These are phyloP conservation scores for Cyaniris semiargus DNA, from an alignment of 2,888 invertebrate genomes.

Conservation along the genomic window DNA sequence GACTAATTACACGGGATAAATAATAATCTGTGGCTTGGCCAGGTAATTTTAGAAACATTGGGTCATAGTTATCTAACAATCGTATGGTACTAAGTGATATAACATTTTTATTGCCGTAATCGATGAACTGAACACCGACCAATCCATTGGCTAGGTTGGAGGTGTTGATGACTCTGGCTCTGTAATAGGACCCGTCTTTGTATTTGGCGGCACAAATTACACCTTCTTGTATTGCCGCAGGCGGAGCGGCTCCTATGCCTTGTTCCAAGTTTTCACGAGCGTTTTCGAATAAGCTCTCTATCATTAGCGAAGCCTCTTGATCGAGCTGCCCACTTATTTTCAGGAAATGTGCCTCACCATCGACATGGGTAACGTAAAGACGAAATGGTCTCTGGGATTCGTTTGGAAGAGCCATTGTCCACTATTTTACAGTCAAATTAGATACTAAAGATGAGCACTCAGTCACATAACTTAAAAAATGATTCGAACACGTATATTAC, in stretches of 20 bases:
- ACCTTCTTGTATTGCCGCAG: constrained; percentile 75
- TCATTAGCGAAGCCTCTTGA: constrained; percentile 75
- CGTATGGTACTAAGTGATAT: constrained; percentile 82
- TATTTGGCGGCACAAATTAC: constrained; percentile 84
- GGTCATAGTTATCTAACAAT: constrained; percentile 75
- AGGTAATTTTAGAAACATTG: constrained; percentile 71
- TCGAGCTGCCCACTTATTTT: constrained; percentile 87
- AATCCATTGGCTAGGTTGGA: constrained; percentile 71
- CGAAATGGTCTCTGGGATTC: constrained; percentile 64
- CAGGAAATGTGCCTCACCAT: constrained; percentile 84
- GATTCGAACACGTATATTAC: constrained; percentile 42
- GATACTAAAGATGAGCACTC: constrained; percentile 37
- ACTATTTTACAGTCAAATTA: constrained; percentile 40
- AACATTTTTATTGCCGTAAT: constrained; percentile 83
- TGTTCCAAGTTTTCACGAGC: constrained; percentile 68
- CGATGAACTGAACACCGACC: constrained; percentile 84
- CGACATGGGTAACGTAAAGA: constrained; percentile 84
- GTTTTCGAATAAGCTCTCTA: constrained; percentile 75
- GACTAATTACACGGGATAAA: constrained; percentile 78
- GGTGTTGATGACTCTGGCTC: constrained; percentile 81
- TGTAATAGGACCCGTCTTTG: constrained; percentile 83
- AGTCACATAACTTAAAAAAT: constrained; percentile 54
- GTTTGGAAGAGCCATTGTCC: constrained; percentile 60
- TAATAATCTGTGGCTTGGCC: constrained; percentile 82
- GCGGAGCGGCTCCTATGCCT: constrained; percentile 69